These are phyloP conservation scores for Ophthalmotilapia sp. DNA, from an alignment of 2,113 vertebrate species.

Conservation along the genomic window DNA sequence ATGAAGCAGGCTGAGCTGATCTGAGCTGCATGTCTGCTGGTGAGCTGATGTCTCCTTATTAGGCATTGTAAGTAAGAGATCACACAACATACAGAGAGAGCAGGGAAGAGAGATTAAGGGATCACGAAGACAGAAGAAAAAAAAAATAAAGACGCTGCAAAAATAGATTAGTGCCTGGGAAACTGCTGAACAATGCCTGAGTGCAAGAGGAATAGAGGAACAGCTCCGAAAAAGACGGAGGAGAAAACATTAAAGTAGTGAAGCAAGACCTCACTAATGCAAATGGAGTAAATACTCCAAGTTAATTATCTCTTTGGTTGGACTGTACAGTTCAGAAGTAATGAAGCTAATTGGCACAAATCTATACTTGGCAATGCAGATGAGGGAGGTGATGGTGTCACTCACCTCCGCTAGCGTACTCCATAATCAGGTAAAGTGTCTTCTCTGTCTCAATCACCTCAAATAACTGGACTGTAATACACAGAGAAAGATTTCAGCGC, in stretches of 20 bases:
- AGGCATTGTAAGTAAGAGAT: background rate
- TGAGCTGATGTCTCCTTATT: conserved; percentile 28
- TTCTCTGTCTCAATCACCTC: conserved; percentile 87
- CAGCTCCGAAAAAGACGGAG: background rate
- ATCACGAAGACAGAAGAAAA: background rate
- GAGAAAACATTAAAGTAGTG: background rate
- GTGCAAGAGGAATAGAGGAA: background rate
- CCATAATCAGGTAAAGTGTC: conserved; percentile 87
- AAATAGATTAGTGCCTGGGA: background rate
- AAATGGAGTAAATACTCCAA: background rate
- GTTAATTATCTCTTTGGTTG: background rate
- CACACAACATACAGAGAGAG: background rate
- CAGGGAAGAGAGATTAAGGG: background rate
- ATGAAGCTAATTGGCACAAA: background rate
- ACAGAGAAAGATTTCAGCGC: background rate
- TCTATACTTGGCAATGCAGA: background rate
- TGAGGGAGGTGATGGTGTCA: background rate
- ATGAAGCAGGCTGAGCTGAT: background rate
- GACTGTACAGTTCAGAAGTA: background rate
- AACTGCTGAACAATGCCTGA: background rate
- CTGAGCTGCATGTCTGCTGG: background rate
- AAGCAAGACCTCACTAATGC: background rate
- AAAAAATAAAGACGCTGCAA: background rate
- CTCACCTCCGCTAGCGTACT: conserved; percentile 85
- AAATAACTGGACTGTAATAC: conserved; percentile 78